Conservation (phyloP, 2,797 vertebrate species). For the Chromobotia macracanthus region DNA sequence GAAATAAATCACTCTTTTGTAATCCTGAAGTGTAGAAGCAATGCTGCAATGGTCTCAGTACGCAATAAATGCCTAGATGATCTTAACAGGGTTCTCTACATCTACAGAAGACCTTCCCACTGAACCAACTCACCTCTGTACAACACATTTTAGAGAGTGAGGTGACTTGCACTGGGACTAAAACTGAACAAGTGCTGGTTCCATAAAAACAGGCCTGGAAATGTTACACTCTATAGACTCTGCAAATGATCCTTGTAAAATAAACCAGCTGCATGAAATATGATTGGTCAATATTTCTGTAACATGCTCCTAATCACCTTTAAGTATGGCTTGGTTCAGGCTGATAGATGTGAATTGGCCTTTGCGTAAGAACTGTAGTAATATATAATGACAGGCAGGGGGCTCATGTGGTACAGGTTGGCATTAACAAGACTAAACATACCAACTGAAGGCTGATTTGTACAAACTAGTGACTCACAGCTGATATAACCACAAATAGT, state of each 20-base stretch:
- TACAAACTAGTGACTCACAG: not conserved
- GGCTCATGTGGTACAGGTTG: constrained; percentile 8
- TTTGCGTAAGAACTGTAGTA: constrained; percentile 12
- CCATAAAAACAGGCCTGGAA: too few relatives aligned
- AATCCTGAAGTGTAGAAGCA: too few relatives aligned
- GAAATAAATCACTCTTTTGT: not conserved
- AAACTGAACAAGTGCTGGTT: not conserved
- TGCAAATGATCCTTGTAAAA: not conserved
- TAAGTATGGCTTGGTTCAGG: constrained; percentile 6
- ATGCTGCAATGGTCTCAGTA: too few relatives aligned
- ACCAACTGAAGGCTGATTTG: not conserved
- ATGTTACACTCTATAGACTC: not conserved
- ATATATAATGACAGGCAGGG: constrained; percentile 17
- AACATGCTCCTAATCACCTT: not conserved
- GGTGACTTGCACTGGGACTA: not conserved
- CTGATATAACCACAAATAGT: not conserved
- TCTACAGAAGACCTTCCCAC: too few relatives aligned
- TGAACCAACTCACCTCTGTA: not conserved
- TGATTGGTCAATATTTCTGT: not conserved
- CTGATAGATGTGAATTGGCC: too few relatives aligned
- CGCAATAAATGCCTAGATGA: not conserved
- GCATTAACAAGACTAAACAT: not conserved
- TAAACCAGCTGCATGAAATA: not conserved
- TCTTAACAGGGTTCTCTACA: too few relatives aligned
- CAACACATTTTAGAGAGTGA: not conserved